phyloP scores from a whole-genome alignment of 2,888 invertebrate species.

The Apodemia zela region DNA sequence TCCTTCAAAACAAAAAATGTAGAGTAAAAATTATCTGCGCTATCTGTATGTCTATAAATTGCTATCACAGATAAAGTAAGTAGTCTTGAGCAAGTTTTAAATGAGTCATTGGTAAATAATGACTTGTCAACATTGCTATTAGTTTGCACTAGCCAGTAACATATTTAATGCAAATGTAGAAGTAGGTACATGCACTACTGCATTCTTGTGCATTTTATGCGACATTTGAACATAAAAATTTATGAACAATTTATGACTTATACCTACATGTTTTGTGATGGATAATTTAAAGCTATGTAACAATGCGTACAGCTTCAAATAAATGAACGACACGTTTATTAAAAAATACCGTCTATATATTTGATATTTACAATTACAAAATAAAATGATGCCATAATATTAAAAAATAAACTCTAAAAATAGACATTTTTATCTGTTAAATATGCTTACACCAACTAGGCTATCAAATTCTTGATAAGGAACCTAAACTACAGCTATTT shows the following conservation, averaged over 20 bases:
- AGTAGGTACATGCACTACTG: not conserved
- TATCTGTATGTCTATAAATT: not conserved
- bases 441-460: too few species aligned
- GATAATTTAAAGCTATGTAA: too few species aligned
- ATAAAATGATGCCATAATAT: too few species aligned
- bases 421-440: too few species aligned
- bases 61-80: not conserved
- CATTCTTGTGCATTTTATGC: not conserved
- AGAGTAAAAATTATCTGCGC: not conserved
- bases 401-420: too few species aligned
- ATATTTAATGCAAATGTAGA: conserved; percentile 1
- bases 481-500: too few species aligned
- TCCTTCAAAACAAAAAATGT: not conserved
- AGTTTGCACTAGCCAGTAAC: not conserved
- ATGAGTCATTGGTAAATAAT: conserved; percentile 12
- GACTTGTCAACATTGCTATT: conserved; percentile 3
- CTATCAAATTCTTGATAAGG: too few species aligned
- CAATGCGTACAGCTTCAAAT: too few species aligned
- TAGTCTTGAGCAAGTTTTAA: not conserved
- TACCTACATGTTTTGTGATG: too few species aligned
- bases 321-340: too few species aligned
- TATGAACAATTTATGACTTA: not conserved
- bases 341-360: too few species aligned
- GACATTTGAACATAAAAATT: not conserved
- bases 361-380: too few species aligned